Evolutionary conservation across 2,113 vertebrate genomes (phyloP), one percentile per base, ranked within the genome.

Genomic region (Chloropsis hardwickii): DNA sequence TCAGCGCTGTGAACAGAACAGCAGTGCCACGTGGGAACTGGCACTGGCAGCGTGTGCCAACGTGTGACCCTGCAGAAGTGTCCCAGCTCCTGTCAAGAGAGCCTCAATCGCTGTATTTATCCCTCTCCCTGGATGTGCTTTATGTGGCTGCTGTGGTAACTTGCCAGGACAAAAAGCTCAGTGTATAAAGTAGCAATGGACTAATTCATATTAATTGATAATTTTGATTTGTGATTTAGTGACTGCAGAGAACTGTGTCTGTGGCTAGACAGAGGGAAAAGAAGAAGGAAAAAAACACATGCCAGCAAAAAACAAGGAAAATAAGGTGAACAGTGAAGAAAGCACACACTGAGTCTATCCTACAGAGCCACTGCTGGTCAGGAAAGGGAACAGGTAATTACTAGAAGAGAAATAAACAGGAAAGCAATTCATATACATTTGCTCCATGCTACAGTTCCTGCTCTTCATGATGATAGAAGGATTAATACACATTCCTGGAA

Each of bases 41-140:
- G 88, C 92, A 69, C 21, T 5, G 16, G 54, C 37, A 84, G 72
- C 1, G 1, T 3, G 35, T 92, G 94, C 92, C 95, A 74, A 40
- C 0, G 22, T 40, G 14, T 54, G 61, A 71, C 53, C 28, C 42
- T n/a, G 21, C 48, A 42, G 72, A 35, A 10, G 15, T 28, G 45
- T 37, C 90, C 72, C 66, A 12, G 5, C 33, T 45, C 33, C 56
- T 23, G 57, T 0, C 29, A 24, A 21, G 12, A 58, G 25, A 11
- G 39, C 81, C 83, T 7, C 42, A 7, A 23, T 23, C 15, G 0
- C 19, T 14, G 3, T 0, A 6, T 19, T 50, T 7, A 42, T 39
- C 47, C 53, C 56, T 51, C 61, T 23, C 23, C 2, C 22, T 11
- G 14, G 0, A 44, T 14, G 24, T 3, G 8, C 29, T 42, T 53